Evolutionary conservation across 2,113 vertebrate species (phyloP).

Genomic region (Chionomys nivalis): DNA sequence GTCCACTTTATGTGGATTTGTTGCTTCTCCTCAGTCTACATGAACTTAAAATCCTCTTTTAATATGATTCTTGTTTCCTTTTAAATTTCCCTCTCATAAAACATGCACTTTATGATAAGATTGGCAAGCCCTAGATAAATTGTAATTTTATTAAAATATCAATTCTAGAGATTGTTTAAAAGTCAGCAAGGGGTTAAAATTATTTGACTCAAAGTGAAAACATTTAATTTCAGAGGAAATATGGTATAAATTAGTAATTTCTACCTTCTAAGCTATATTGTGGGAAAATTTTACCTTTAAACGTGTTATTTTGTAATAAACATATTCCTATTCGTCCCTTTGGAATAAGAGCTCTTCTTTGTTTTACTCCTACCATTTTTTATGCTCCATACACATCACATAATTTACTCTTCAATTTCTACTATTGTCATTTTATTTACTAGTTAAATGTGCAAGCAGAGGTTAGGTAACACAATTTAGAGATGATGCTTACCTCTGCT

Average conservation of each 20-base stretch:
- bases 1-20: not conserved
- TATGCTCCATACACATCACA: not conserved
- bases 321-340: not conserved
- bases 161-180: constrained; percentile 5
- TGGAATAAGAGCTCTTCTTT: not conserved
- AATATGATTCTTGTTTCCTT: constrained; percentile 43
- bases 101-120: constrained; percentile 53
- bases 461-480: not conserved
- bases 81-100: constrained; percentile 64
- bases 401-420: not conserved
- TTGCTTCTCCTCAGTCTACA: constrained; percentile 48
- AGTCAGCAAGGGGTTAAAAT: constrained; percentile 55
- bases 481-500: not conserved
- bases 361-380: not conserved
- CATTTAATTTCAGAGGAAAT: constrained; percentile 44
- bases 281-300: not conserved
- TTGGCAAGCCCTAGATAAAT: constrained; percentile 58
- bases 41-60: constrained; percentile 60
- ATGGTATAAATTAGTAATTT: not conserved
- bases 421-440: not conserved
- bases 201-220: constrained; percentile 14
- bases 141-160: constrained; percentile 50
- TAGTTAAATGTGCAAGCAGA: not conserved
- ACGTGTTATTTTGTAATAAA: not conserved
- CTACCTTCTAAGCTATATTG: not conserved